Percentiles rank a stretch among this genome's conserved stretches.
Evolutionary conservation across 2,888 invertebrate species (phyloP).

Genomic region (Emmelina monodactyla): DNA sequence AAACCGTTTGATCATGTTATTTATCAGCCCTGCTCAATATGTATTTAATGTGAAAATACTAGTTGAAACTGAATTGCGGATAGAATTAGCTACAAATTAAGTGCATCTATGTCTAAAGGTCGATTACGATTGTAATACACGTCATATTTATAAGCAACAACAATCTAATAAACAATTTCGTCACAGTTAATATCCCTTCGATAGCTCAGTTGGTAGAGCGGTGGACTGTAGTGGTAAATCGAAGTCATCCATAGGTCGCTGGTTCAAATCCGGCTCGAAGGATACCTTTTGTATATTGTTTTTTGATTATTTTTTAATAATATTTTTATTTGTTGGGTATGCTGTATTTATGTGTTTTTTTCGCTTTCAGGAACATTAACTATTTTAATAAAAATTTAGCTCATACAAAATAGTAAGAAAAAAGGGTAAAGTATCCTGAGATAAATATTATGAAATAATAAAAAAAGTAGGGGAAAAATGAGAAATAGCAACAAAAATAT

Average conservation of each 20-base stretch:
- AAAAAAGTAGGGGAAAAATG: slow-evolving; percentile 3
- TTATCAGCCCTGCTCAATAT: too few relatives aligned
- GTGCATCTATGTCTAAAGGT: too few relatives aligned
- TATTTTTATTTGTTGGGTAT: not conserved
- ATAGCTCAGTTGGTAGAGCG: slow-evolving; percentile 69
- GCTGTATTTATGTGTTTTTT: not conserved
- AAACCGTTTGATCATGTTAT: too few relatives aligned
- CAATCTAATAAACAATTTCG: slow-evolving; percentile 21
- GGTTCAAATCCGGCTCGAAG: slow-evolving; percentile 69
- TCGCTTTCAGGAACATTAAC: not conserved
- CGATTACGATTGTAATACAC: too few relatives aligned
- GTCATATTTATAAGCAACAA: not conserved
- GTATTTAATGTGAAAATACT: too few relatives aligned
- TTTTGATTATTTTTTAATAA: slow-evolving; percentile 7
- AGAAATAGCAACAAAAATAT: slow-evolving; percentile 14
- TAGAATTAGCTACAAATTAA: too few relatives aligned
- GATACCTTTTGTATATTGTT: slow-evolving; percentile 24
- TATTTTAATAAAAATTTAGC: not conserved
- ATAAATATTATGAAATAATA: not conserved
- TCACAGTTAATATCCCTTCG: slow-evolving; percentile 29
- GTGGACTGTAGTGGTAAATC: slow-evolving; percentile 56
- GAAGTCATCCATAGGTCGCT: slow-evolving; percentile 63
- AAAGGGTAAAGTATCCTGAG: not conserved
- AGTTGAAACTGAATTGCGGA: not conserved
- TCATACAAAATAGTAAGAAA: not conserved